Conservation (phyloP, 2,888 invertebrate genomes). For the Drosophila atroscutellata region DNA sequence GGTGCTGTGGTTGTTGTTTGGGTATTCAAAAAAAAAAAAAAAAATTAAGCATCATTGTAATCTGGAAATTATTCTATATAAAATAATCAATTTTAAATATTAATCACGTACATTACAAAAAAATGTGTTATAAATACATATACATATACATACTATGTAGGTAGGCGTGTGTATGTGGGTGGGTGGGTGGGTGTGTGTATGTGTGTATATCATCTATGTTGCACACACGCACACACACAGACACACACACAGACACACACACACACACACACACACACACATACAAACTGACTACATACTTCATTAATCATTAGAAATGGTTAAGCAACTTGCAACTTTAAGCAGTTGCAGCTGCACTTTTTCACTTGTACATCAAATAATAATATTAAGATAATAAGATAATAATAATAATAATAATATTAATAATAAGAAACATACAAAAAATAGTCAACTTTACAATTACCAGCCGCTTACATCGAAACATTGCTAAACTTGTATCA, state of each 20-base stretch:
- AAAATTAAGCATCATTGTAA: conserved; percentile 31
- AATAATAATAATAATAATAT: conserved; percentile 13
- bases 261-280: conserved; percentile 15
- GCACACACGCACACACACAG: conserved; percentile 15
- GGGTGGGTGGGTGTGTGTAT: conserved; percentile 14
- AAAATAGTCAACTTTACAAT: conserved; percentile 50
- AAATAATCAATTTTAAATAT: conserved; percentile 58
- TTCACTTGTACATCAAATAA: conserved; percentile 49
- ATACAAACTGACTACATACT: conserved; percentile 18
- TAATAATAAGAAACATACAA: conserved; percentile 47
- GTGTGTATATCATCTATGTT: conserved; percentile 14
- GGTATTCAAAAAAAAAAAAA: conserved; percentile 24
- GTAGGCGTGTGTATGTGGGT: conserved; percentile 18
- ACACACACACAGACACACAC: conserved; percentile 15
- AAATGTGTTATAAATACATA: conserved; percentile 53
- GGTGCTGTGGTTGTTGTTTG: conserved; percentile 1
- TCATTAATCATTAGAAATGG: conserved; percentile 12
- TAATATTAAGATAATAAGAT: conserved; percentile 34
- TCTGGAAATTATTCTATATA: conserved; percentile 36
- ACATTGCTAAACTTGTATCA: conserved; percentile 33
- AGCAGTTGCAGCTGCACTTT: conserved; percentile 23
- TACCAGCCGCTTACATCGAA: conserved; percentile 41
- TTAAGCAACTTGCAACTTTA: conserved; percentile 14
- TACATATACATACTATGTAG: conserved; percentile 35
- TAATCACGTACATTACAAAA: conserved; percentile 65